Evolutionary conservation across 2,888 invertebrate genomes (phyloP).

Genomic region (Melinaea menophilus): DNA sequence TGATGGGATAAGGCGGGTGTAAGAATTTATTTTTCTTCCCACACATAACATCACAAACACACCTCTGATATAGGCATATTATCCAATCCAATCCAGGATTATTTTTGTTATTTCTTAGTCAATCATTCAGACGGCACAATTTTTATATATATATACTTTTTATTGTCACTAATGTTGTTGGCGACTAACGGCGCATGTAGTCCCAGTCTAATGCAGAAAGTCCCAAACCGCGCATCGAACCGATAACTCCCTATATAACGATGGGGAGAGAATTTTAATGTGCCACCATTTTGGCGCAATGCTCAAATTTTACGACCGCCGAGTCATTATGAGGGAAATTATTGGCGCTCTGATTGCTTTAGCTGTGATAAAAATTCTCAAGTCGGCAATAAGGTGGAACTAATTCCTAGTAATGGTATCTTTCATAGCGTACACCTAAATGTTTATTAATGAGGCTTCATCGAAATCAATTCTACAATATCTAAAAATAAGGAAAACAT

Average conservation of each 20-base stretch:
- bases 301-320: conserved; percentile 77
- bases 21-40: conserved; percentile 67
- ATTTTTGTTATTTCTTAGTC: too few relatives aligned
- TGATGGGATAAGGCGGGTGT: conserved; percentile 65
- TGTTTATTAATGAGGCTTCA: conserved; percentile 3
- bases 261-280: conserved; percentile 78
- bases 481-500: neutral
- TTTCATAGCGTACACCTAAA: conserved; percentile 2
- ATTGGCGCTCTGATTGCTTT: conserved; percentile 78
- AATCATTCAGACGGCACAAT: too few relatives aligned
- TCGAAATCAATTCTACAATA: neutral
- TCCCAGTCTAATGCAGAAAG: conserved; percentile 44
- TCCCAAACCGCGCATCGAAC: conserved; percentile 58
- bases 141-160: too few relatives aligned
- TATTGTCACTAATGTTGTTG: too few relatives aligned
- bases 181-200: neutral
- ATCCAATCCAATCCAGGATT: too few relatives aligned
- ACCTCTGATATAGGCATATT: too few relatives aligned
- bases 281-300: conserved; percentile 78
- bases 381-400: conserved; percentile 77
- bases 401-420: conserved; percentile 56
- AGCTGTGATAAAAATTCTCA: conserved; percentile 77
- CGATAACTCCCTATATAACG: conserved; percentile 76
- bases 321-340: conserved; percentile 78
- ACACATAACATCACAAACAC: conserved; percentile 1